Evolutionary conservation across 1,140 invertebrate genomes (phyloP), one percentile per base, ranked within the genome.

Genomic region (Globodera rostochiensis): DNA sequence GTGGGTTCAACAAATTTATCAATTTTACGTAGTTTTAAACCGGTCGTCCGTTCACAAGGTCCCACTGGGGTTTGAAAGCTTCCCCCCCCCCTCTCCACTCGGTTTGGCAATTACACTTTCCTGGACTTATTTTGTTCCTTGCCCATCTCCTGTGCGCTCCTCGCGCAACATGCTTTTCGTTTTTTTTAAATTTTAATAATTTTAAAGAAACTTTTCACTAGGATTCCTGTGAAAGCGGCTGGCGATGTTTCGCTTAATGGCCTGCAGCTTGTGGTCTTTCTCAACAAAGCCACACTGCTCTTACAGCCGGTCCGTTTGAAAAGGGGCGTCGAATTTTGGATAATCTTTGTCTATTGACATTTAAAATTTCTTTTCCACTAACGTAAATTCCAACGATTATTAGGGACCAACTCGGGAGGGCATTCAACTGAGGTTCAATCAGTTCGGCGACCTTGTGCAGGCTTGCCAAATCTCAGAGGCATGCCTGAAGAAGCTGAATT

Each of bases 171-270:
- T 36, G 36, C 1, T 36, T 36, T 36, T 36, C 36, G 36, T 36
- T 36, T 36, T 36, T 36, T 36, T 3, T 25, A 1, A 25, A 25
- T 25, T 25, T 25, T 25, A 25, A 25, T 25, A 36, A 36, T 36
- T 36, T 36, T 36, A 36, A 36, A 36, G 1, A 36, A 36, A 36
- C 36, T 36, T 36, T 36, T 36, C 2, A 1, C 36, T 8, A 78
- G 79, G n/a, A 45, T 84, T n/a, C 86, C 85, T 19, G 77, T 84
- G 21, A 86, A 86, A 77, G 84, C 86, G 15, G 86, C 86, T 6
- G 86, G 86, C 6, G 86, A 87, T 67, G 86, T 86, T 15, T 86
- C 86, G n/a, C 73, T 86, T 11, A 86, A 67, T 67, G 86, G 86
- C 3, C 36, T 79, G 9, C 84, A 87, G 57, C 67, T 86, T n/a